Percentiles rank a stretch among this genome's conserved stretches.
phyloP scores from a whole-genome alignment of 2,797 vertebrate species.

The Amniataba percoides region DNA sequence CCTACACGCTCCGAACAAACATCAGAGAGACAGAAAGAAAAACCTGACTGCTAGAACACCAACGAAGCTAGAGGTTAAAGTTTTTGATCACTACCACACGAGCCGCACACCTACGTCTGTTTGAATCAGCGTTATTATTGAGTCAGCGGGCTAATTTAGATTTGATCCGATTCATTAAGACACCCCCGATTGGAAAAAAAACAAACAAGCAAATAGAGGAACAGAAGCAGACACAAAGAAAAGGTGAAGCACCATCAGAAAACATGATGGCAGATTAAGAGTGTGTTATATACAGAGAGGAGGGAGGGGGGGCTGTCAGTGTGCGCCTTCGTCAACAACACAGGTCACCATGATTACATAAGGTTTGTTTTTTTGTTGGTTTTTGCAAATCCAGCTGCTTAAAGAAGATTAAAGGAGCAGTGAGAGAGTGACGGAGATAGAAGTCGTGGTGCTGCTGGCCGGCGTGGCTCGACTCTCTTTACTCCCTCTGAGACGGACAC shows the following conservation, averaged over 20 bases:
- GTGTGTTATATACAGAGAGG: slow-evolving; percentile 71
- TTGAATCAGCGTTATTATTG: slow-evolving; percentile 55
- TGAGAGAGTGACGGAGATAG: neutral
- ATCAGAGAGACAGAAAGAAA: slow-evolving; percentile 39
- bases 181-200: slow-evolving; percentile 28
- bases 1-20: slow-evolving; percentile 39
- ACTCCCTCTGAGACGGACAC: slow-evolving; percentile 65
- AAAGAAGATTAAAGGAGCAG: slow-evolving; percentile 50
- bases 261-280: slow-evolving; percentile 56
- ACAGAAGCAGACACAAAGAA: slow-evolving; percentile 65
- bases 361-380: neutral
- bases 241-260: slow-evolving; percentile 69
- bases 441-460: slow-evolving; percentile 19
- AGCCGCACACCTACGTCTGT: slow-evolving; percentile 71
- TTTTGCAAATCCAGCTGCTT: slow-evolving; percentile 79
- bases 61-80: slow-evolving; percentile 69
- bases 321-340: slow-evolving; percentile 74
- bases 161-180: slow-evolving; percentile 58
- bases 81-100: slow-evolving; percentile 76
- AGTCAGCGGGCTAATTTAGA: slow-evolving; percentile 69
- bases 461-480: slow-evolving; percentile 50
- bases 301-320: slow-evolving; percentile 46
- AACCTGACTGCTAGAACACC: slow-evolving; percentile 65
- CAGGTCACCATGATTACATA: slow-evolving; percentile 67
- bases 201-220: slow-evolving; percentile 65